Percentiles rank a stretch among this genome's conserved stretches.
Conservation (phyloP, 2,113 vertebrate species). For the Pardalotus punctatus region DNA sequence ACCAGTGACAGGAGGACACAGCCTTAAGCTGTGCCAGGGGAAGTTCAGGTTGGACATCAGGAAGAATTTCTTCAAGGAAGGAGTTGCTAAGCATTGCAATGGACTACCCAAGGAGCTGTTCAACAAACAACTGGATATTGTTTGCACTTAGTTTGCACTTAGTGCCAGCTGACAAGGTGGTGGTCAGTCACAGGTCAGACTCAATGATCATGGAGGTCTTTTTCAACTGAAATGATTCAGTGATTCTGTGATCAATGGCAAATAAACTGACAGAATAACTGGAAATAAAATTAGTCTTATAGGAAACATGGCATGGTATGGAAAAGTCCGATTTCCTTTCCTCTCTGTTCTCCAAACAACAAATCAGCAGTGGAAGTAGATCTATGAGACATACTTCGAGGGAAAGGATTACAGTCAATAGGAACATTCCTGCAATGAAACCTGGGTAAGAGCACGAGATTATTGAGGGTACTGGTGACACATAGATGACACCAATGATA, state of each 20-base stretch:
- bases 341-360: neutral
- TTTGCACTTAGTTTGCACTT: neutral
- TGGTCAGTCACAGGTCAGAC: accelerated
- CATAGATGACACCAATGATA: neutral
- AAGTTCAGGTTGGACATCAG: neutral
- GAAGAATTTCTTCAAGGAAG: neutral
- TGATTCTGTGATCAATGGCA: neutral
- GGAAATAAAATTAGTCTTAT: neutral
- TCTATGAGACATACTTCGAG: neutral
- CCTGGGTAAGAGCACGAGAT: neutral
- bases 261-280: neutral
- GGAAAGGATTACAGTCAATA: neutral
- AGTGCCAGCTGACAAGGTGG: neutral
- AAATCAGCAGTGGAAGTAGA: neutral
- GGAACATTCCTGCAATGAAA: neutral
- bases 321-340: neutral
- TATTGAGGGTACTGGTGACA: neutral
- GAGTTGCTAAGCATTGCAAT: neutral
- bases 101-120: neutral
- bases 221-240: neutral
- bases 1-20: neutral
- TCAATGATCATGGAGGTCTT: neutral
- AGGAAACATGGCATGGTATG: neutral
- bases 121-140: neutral
- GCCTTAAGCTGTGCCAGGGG: neutral